These are phyloP conservation scores for Pseudorectes ferrugineus DNA, from an alignment of 2,113 vertebrate genomes.

Conservation along the genomic window DNA sequence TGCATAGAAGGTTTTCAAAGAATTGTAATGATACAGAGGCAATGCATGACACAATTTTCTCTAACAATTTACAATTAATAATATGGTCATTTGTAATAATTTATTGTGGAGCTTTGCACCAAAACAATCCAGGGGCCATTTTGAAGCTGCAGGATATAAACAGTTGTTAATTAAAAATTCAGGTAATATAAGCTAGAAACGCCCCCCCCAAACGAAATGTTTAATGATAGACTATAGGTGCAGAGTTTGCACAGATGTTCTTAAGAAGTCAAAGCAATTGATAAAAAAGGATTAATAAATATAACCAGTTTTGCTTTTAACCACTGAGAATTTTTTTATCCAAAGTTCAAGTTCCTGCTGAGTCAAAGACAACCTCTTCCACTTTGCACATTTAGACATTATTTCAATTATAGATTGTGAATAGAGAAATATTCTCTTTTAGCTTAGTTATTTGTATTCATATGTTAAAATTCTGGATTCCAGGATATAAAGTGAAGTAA, in stretches of 20 bases:
- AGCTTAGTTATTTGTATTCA: not conserved
- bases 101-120: not conserved
- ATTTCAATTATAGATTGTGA: not conserved
- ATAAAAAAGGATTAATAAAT: not conserved
- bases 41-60: not conserved
- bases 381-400: not conserved
- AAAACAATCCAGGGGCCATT: not conserved
- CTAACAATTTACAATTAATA: not conserved
- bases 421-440: not conserved
- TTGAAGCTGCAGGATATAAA: not conserved
- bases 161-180: not conserved
- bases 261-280: not conserved
- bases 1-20: not conserved
- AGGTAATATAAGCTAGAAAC: not conserved
- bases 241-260: not conserved
- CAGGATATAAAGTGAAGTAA: not conserved
- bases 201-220: accelerated
- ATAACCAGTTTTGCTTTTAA: not conserved
- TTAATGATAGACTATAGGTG: not conserved
- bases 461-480: not conserved
- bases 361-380: not conserved
- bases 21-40: not conserved
- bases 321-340: not conserved
- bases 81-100: not conserved
- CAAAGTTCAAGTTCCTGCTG: not conserved